Base-by-base conservation (phyloP, 2,888 invertebrate genomes). In the Hypomecis punctinalis region DNA sequence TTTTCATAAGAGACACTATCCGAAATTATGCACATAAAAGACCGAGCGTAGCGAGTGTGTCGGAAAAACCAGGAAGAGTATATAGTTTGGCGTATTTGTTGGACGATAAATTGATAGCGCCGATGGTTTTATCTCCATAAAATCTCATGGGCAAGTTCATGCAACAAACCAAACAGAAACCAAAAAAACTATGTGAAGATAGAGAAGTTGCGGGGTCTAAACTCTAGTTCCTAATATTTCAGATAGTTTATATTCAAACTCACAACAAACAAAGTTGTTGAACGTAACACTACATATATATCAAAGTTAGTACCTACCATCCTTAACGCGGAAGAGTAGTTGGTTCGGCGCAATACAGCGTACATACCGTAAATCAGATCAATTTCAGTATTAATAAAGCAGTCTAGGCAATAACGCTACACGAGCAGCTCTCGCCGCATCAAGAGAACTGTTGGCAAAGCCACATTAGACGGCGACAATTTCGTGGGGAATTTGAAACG, bases 381-480 rank as follows among this genome's bases (percentile, higher is more conserved):
- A 1, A 43, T 61, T 56, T 42, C 36, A 43, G n/a, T 59, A 54
- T 54, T 39, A 39, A 54, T 54, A 48, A 63, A 63, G 54, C 63
- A 67, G 65, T 68, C 63, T 63, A 68, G 58, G 66, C 5, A 36
- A 53, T 46, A 43, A 37, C 46, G 57, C 40, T 54, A 64, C 66
- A 51, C 68, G 65, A 68, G 66, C 59, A 66, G 66, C 75, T 72
- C 64, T 66, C 69, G 71, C 13, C 36, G 51, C 39, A 39, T 39
- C 51, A 63, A 66, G 58, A n/a, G 43, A 70, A 67, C 67, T 43
- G 65, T 65, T 70, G 66, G 61, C 52, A 63, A 61, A 71, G 57
- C 71, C 59, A 72, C 71, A 69, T 72, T 67, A 74, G 69, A 72
- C 68, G 75, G 62, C 57, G 58, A 66, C 65, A 75, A 75, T 75